A percentile compares a stretch with the other conserved stretches of the same genome.
These are phyloP conservation scores for Drosophila dunni DNA, from an alignment of 1,140 invertebrate genomes.

Conservation along the genomic window DNA sequence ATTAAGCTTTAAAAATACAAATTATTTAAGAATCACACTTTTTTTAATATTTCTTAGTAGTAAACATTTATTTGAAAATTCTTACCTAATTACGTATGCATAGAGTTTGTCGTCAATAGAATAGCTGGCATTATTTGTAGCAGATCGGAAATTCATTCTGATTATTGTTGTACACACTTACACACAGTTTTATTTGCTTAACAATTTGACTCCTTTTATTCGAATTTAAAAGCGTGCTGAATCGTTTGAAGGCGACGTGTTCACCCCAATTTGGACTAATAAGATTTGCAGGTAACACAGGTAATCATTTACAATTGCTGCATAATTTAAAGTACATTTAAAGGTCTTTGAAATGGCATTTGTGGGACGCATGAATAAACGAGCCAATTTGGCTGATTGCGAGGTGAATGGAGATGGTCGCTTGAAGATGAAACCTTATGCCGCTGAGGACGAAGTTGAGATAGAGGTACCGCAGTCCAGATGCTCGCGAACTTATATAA, in stretches of 20 bases:
- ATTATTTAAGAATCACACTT: too few species aligned
- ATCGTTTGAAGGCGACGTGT: slow-evolving; percentile 7
- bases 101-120: slow-evolving; percentile 1
- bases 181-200: slow-evolving; percentile 40
- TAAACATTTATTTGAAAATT: too few species aligned
- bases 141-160: slow-evolving; percentile 22
- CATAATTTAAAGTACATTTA: not conserved
- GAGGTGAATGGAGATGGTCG: slow-evolving; percentile 31
- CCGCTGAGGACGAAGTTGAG: not conserved
- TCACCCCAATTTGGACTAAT: slow-evolving; percentile 7
- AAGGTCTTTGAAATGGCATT: slow-evolving; percentile 54
- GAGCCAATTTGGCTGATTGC: slow-evolving; percentile 33
- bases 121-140: not conserved
- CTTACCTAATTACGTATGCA: not conserved
- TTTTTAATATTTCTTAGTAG: too few species aligned
- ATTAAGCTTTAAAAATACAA: too few species aligned
- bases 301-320: not conserved
- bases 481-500: slow-evolving; percentile 59
- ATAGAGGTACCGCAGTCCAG: slow-evolving; percentile 9
- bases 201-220: slow-evolving; percentile 35
- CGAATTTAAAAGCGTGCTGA: slow-evolving; percentile 9
- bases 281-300: slow-evolving; percentile 8
- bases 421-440: not conserved
- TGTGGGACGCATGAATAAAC: slow-evolving; percentile 50
- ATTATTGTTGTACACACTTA: slow-evolving; percentile 44